Percentiles rank a stretch among this genome's conserved stretches.
Conservation (phyloP, 2,113 vertebrate species). For the Emydura subglobosa region DNA sequence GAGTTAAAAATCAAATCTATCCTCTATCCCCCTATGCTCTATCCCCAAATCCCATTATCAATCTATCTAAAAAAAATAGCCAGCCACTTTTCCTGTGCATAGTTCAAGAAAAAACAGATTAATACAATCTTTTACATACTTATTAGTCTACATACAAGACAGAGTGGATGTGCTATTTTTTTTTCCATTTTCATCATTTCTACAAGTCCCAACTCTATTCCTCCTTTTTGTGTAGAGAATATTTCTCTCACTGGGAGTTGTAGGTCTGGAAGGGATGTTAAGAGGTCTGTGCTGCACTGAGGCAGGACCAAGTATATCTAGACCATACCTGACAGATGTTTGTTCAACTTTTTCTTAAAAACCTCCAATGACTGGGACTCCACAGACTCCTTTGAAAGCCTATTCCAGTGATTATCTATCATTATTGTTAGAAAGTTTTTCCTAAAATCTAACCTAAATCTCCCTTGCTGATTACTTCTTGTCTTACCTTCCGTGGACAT, state of each 20-base stretch:
- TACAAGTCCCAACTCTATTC: neutral
- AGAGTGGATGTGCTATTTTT: neutral
- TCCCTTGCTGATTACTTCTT: neutral
- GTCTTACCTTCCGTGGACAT: neutral
- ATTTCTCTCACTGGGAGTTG: neutral
- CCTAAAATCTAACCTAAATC: neutral
- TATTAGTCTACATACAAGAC: neutral
- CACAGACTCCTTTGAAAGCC: neutral
- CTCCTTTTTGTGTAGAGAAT: neutral
- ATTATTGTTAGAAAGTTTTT: neutral
- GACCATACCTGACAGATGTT: neutral
- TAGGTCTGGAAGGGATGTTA: neutral
- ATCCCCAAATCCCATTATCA: too few relatives aligned
- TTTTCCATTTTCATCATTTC: neutral
- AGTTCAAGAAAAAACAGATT: neutral
- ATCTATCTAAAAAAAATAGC: too few relatives aligned
- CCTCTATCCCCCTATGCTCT: too few relatives aligned
- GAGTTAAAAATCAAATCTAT: neutral
- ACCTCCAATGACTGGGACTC: neutral
- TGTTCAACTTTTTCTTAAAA: too few relatives aligned
- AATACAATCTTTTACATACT: neutral
- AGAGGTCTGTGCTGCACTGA: neutral
- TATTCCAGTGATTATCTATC: neutral
- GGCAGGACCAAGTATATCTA: neutral
- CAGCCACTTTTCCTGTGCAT: neutral